phyloP scores from a whole-genome alignment of 2,797 vertebrate genomes.

The Chromis chromis region DNA sequence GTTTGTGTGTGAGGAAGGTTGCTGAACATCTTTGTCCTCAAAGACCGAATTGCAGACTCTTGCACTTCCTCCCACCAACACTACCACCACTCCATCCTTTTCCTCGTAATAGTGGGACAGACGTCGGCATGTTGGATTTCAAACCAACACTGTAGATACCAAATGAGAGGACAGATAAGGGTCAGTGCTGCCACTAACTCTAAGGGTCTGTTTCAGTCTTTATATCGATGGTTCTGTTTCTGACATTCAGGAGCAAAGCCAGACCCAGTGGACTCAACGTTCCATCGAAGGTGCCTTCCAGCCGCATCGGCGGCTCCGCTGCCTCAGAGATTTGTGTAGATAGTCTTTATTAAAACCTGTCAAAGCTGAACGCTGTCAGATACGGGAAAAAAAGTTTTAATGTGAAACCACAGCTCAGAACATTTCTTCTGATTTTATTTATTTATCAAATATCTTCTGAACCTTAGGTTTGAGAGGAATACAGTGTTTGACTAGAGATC shows the following conservation, averaged over 20 bases:
- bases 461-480: conserved; percentile 38
- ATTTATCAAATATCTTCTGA: conserved; percentile 70
- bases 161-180: conserved; percentile 23
- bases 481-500: conserved; percentile 37
- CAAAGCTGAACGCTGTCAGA: conserved; percentile 34
- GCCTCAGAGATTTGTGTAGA: conserved; percentile 60
- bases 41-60: conserved; percentile 42
- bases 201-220: conserved; percentile 37
- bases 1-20: neutral
- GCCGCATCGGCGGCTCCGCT: conserved; percentile 40
- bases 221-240: conserved; percentile 56
- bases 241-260: conserved; percentile 79
- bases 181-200: conserved; percentile 49
- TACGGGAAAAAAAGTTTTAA: conserved; percentile 54
- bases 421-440: conserved; percentile 75
- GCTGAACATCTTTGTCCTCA: conserved; percentile 28
- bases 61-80: conserved; percentile 13
- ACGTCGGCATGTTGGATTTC: conserved; percentile 28
- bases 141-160: conserved; percentile 44
- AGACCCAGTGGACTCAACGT: conserved; percentile 35
- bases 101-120: conserved; percentile 36
- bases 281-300: conserved; percentile 73
- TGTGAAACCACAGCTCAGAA: conserved; percentile 72
- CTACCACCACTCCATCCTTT: conserved; percentile 32
- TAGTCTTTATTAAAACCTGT: conserved; percentile 42